These are phyloP conservation scores for Paelopatides confundens DNA, from an alignment of 53 echinoderm and acorn worm species.

Conservation along the genomic window DNA sequence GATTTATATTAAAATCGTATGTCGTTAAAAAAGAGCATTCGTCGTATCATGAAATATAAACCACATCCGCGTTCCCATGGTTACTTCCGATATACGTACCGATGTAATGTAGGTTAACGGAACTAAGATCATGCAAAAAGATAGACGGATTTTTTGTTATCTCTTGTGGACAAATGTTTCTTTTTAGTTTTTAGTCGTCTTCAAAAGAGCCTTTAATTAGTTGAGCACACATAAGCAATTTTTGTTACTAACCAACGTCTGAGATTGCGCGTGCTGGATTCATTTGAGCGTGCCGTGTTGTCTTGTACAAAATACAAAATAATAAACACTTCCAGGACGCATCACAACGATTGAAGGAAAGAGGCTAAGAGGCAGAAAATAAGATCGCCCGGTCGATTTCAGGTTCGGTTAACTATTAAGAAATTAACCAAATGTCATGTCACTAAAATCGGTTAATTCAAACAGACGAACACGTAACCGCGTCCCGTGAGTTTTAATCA, in stretches of 20 bases:
- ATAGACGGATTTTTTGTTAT: background rate
- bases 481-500: slow-evolving; percentile 8
- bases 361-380: slow-evolving; percentile 3
- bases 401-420: slow-evolving; percentile 3
- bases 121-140: background rate
- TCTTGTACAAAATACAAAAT: background rate
- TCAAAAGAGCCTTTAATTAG: background rate
- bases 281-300: background rate
- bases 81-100: background rate
- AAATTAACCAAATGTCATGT: slow-evolving; percentile 8
- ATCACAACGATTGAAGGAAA: background rate
- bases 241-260: background rate
- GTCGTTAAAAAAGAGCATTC: background rate
- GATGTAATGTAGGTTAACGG: background rate
- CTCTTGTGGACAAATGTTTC: background rate
- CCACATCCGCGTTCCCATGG: background rate
- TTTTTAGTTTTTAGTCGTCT: background rate
- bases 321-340: background rate
- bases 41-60: background rate
- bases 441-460: background rate
- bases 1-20: too few species aligned
- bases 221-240: background rate
- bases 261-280: background rate
- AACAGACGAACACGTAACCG: slow-evolving; percentile 8
- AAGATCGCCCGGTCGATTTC: background rate